These are phyloP conservation scores for Pygoscelis antarcticus DNA, from an alignment of 2,113 vertebrate genomes.

Conservation along the genomic window DNA sequence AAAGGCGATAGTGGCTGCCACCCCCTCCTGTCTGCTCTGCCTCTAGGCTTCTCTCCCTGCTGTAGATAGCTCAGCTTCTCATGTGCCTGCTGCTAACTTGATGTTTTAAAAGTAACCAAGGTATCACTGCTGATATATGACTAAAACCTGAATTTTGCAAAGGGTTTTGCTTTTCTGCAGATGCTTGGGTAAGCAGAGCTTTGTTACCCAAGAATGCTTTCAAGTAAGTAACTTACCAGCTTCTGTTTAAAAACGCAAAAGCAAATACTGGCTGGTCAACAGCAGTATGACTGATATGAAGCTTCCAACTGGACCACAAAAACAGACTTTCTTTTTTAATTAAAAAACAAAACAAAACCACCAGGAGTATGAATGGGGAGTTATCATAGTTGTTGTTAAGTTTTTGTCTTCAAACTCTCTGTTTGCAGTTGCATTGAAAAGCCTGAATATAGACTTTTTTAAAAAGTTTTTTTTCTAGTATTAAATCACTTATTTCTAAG, in stretches of 20 bases:
- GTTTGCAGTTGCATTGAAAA: not conserved
- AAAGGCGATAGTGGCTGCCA: not conserved
- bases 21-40: not conserved
- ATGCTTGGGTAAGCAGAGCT: not conserved
- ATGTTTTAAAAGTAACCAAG: not conserved
- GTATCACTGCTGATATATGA: not conserved
- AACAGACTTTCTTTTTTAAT: not conserved
- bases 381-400: not conserved
- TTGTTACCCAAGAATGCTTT: not conserved
- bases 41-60: no score
- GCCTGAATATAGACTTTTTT: not conserved
- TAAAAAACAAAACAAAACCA: not conserved
- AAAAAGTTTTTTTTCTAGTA: not conserved
- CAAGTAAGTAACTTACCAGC: not conserved
- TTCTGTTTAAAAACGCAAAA: not conserved
- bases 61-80: not conserved
- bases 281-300: not conserved
- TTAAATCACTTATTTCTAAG: not conserved
- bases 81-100: fast-evolving
- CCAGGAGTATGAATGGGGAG: not conserved
- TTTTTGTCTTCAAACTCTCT: not conserved
- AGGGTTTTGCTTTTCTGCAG: not conserved
- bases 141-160: not conserved
- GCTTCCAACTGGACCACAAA: not conserved
- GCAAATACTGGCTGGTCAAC: not conserved